phyloP scores from a whole-genome alignment of 1,140 invertebrate species.

The Caenorhabditis brenneri region DNA sequence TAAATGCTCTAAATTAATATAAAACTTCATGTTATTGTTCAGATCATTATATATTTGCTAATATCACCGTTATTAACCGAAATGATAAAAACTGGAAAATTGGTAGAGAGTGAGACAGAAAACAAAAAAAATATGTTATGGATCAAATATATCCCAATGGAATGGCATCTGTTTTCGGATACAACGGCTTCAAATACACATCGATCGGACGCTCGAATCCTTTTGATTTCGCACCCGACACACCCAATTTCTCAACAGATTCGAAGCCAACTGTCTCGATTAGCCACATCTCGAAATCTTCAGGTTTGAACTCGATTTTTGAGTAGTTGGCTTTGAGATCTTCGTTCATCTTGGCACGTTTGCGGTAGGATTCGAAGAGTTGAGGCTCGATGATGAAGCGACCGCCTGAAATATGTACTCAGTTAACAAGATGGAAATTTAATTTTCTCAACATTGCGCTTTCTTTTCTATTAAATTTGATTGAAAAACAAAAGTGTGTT shows the following conservation, averaged over 20 bases:
- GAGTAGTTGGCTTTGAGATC: slow-evolving; percentile 58
- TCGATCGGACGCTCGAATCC: slow-evolving; percentile 53
- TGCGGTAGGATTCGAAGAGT: slow-evolving; percentile 74
- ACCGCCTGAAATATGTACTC: slow-evolving; percentile 76
- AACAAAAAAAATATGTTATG: background rate
- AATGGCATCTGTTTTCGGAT: background rate
- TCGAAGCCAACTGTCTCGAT: slow-evolving; percentile 62
- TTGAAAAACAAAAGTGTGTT: too few relatives aligned
- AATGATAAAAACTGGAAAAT: too few relatives aligned
- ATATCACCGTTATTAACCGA: too few relatives aligned
- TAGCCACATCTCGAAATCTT: slow-evolving; percentile 64
- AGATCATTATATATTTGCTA: too few relatives aligned
- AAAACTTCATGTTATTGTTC: too few relatives aligned
- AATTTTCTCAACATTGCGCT: too few relatives aligned
- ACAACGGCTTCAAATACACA: slow-evolving; percentile 41
- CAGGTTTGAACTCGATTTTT: slow-evolving; percentile 61
- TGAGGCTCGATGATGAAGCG: slow-evolving; percentile 91
- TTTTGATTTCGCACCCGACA: slow-evolving; percentile 56
- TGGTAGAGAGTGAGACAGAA: background rate
- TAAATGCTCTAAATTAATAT: too few relatives aligned
- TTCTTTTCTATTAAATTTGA: too few relatives aligned
- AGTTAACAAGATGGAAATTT: too few relatives aligned
- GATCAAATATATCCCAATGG: slow-evolving; percentile 14
- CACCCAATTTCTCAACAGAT: slow-evolving; percentile 55
- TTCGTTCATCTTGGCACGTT: slow-evolving; percentile 56